Conservation (phyloP, 1,140 invertebrate genomes). For the Brachionus koreanus region DNA sequence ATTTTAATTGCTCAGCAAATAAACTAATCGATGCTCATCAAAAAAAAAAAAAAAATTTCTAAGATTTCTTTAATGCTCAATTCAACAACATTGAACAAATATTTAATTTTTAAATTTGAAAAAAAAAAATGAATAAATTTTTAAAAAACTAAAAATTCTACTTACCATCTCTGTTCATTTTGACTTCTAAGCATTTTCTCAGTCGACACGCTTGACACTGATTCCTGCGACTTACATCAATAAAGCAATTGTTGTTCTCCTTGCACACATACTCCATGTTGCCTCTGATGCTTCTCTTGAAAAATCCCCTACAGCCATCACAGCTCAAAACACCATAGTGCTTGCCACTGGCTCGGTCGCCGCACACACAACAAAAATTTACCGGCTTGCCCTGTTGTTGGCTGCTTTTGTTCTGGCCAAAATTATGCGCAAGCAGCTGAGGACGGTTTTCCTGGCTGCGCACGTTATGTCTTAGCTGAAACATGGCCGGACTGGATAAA, state of each 20-base stretch:
- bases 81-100: too few species aligned
- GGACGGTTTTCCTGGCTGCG: slow-evolving; percentile 16
- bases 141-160: slow-evolving; percentile 44
- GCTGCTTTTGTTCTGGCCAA: neutral
- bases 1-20: slow-evolving; percentile 16
- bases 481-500: neutral
- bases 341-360: slow-evolving; percentile 57
- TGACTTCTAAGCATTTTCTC: slow-evolving; percentile 81
- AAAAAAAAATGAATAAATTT: neutral
- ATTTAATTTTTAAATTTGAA: too few species aligned
- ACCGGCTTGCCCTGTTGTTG: slow-evolving; percentile 2
- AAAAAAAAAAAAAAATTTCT: slow-evolving; percentile 24
- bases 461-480: neutral
- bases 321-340: slow-evolving; percentile 59
- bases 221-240: slow-evolving; percentile 83
- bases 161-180: slow-evolving; percentile 91
- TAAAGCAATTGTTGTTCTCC: slow-evolving; percentile 77
- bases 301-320: slow-evolving; percentile 76
- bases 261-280: slow-evolving; percentile 89
- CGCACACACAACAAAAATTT: slow-evolving; percentile 56
- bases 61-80: neutral
- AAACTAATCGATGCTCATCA: neutral
- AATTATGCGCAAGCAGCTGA: neutral
- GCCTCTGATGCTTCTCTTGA: slow-evolving; percentile 78
- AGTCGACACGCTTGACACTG: slow-evolving; percentile 92